Evolutionary conservation across 2,797 vertebrate species (phyloP).

Genomic region (Bovichtus variegatus): DNA sequence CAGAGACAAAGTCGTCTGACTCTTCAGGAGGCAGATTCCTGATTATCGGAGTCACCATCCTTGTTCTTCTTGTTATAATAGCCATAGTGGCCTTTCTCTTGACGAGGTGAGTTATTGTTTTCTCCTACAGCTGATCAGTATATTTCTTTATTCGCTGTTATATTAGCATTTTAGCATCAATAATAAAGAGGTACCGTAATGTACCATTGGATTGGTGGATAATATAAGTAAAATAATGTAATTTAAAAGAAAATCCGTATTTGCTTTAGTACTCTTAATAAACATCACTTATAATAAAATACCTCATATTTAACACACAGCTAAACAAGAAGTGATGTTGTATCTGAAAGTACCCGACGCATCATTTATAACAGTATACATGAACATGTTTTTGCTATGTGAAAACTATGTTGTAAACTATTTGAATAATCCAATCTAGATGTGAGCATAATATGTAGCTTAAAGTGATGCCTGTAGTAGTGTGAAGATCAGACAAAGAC

Average conservation of each 20-base stretch:
- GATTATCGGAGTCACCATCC: constrained; percentile 45
- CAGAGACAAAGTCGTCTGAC: neutral
- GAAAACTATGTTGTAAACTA: too few species aligned
- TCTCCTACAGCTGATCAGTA: neutral
- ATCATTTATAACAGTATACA: neutral
- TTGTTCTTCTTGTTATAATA: constrained; percentile 46
- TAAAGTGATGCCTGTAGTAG: neutral
- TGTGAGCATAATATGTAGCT: neutral
- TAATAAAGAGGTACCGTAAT: neutral
- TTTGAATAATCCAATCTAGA: neutral
- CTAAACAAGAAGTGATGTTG: neutral
- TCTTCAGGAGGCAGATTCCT: constrained; percentile 21
- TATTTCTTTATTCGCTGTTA: neutral
- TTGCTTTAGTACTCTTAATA: neutral
- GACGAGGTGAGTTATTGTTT: constrained; percentile 50
- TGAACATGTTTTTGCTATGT: neutral
- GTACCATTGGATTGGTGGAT: neutral
- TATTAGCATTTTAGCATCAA: neutral
- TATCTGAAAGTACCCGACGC: neutral
- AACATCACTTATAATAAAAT: neutral
- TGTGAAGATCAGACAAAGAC: neutral
- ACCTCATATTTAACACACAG: neutral
- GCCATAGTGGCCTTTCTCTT: constrained; percentile 40
- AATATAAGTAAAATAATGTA: neutral
- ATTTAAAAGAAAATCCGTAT: neutral